Percentiles rank a stretch among this genome's conserved stretches.
Conservation (phyloP, 2,797 vertebrate species). For the Momotus momota region DNA sequence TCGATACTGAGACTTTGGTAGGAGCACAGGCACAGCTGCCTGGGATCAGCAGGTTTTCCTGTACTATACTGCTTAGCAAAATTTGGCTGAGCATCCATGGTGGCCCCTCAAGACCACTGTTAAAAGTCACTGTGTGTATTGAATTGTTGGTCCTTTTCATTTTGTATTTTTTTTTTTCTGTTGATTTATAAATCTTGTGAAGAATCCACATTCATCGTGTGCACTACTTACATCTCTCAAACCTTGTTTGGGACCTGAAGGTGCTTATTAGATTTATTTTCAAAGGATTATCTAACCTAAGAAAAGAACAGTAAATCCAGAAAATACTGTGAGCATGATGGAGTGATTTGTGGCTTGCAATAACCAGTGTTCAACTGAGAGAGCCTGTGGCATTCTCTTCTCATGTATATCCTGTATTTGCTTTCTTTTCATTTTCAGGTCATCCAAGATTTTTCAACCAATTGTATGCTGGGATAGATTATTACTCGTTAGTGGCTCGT, state of each 20-base stretch:
- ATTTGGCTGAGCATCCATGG: neutral
- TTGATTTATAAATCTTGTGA: neutral
- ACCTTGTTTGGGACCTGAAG: neutral
- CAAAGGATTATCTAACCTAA: neutral
- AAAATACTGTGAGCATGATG: neutral
- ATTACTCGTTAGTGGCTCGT: constrained; percentile 86
- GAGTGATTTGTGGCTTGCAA: neutral
- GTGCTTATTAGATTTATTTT: neutral
- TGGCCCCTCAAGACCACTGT: neutral
- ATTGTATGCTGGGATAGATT: constrained; percentile 87
- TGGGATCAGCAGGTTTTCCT: neutral
- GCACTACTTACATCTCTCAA: neutral
- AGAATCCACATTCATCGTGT: neutral
- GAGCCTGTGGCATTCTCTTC: neutral
- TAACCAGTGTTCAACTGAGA: neutral
- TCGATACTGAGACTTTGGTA: neutral
- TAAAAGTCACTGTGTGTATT: neutral
- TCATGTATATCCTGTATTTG: neutral
- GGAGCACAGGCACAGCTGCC: neutral
- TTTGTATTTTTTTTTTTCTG: neutral
- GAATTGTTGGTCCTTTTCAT: neutral
- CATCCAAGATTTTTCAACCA: constrained; percentile 91
- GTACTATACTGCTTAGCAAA: neutral
- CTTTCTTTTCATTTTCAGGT: constrained; percentile 73
- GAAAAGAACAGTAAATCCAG: neutral